Percentiles rank a stretch among this genome's conserved stretches.
Conservation (phyloP, 2,113 vertebrate species). For the Pachycephala philippinensis region DNA sequence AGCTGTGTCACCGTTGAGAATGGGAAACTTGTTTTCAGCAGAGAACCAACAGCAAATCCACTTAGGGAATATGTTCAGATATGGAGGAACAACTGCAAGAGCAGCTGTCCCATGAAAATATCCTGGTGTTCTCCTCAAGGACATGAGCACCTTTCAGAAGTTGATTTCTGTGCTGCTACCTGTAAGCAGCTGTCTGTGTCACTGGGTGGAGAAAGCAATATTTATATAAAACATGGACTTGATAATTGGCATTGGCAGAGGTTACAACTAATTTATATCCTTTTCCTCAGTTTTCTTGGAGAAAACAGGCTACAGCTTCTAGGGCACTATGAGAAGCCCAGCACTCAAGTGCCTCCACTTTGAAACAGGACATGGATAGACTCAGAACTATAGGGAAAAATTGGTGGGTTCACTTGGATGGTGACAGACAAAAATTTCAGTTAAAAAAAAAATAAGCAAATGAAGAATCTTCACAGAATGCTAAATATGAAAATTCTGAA, state of each 20-base stretch:
- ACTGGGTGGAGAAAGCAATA: not conserved
- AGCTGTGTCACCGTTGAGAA: not conserved
- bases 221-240: not conserved
- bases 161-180: not conserved
- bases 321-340: not conserved
- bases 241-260: not conserved
- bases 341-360: not conserved
- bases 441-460: not conserved
- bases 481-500: not conserved
- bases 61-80: not conserved
- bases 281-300: not conserved
- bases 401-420: not conserved
- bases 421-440: not conserved
- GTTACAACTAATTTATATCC: not conserved
- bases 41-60: not conserved
- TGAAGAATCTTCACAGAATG: not conserved
- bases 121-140: not conserved
- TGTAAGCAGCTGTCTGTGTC: not conserved
- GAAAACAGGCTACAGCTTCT: not conserved
- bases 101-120: not conserved
- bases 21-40: not conserved
- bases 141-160: not conserved
- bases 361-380: not conserved
- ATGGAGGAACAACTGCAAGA: not conserved
- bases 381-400: fast-evolving